These are phyloP conservation scores for Sminthurides aquaticus DNA, from an alignment of 2,888 invertebrate species.

Conservation along the genomic window DNA sequence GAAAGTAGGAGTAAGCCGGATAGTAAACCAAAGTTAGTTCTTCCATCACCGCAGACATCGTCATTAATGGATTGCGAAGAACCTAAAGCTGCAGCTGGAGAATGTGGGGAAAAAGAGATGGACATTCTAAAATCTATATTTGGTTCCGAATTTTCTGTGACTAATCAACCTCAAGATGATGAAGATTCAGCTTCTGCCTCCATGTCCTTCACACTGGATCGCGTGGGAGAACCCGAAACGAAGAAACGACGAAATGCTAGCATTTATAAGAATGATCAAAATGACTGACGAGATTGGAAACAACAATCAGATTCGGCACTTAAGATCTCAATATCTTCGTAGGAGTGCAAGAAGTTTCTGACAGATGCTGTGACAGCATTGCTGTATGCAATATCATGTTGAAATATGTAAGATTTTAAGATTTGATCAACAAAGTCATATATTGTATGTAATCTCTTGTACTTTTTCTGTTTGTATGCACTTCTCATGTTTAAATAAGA, in stretches of 20 bases:
- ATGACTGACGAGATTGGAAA: no score
- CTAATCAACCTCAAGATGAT: background rate
- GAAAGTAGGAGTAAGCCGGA: conserved; percentile 10
- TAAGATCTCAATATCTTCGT: no score
- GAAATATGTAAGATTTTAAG: no score
- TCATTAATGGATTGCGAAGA: background rate
- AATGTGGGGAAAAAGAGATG: conserved; percentile 3
- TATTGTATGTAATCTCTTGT: no score
- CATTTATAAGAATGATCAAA: no score
- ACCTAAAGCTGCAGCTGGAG: background rate
- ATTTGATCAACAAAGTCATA: no score
- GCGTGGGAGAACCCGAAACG: conserved; percentile 12
- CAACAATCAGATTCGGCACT: no score
- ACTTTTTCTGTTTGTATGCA: no score
- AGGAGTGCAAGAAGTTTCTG: no score
- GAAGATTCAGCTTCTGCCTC: background rate
- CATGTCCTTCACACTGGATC: conserved; percentile 12
- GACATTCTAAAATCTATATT: conserved; percentile 6
- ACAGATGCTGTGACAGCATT: no score
- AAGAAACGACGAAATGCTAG: conserved; percentile 13
- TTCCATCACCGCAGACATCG: background rate
- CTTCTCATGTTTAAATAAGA: no score
- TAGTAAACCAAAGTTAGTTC: background rate
- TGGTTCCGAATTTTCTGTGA: background rate
- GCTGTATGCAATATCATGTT: no score